These are phyloP conservation scores for Poicephalus gulielmi DNA, from an alignment of 2,113 vertebrate genomes.

Conservation along the genomic window DNA sequence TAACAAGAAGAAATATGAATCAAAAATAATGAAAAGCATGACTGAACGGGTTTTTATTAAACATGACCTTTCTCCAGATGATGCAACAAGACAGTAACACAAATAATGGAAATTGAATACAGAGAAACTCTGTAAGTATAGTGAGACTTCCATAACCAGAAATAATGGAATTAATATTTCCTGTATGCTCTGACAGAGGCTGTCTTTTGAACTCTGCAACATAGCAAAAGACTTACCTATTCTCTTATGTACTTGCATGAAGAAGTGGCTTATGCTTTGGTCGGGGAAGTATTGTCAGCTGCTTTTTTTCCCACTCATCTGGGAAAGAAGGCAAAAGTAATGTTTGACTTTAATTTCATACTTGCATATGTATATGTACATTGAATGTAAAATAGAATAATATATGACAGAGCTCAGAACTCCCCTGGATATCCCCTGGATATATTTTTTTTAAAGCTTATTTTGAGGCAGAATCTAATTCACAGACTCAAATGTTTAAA, in stretches of 20 bases:
- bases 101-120: neutral
- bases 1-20: neutral
- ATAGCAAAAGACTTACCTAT: neutral
- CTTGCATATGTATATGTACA: neutral
- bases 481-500: neutral
- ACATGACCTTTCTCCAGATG: neutral
- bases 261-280: neutral
- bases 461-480: neutral
- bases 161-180: neutral
- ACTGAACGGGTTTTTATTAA: neutral
- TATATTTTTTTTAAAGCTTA: neutral
- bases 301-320: fast-evolving
- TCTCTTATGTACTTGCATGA: neutral
- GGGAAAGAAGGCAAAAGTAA: neutral
- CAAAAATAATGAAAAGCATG: neutral
- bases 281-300: neutral
- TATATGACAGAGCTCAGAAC: neutral
- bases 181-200: neutral
- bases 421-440: neutral
- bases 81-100: neutral
- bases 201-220: neutral
- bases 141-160: neutral
- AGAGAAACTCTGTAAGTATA: neutral
- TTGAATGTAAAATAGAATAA: neutral
- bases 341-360: neutral